These are phyloP conservation scores for Seira ritae DNA, from an alignment of 2,888 invertebrate species.

Conservation along the genomic window DNA sequence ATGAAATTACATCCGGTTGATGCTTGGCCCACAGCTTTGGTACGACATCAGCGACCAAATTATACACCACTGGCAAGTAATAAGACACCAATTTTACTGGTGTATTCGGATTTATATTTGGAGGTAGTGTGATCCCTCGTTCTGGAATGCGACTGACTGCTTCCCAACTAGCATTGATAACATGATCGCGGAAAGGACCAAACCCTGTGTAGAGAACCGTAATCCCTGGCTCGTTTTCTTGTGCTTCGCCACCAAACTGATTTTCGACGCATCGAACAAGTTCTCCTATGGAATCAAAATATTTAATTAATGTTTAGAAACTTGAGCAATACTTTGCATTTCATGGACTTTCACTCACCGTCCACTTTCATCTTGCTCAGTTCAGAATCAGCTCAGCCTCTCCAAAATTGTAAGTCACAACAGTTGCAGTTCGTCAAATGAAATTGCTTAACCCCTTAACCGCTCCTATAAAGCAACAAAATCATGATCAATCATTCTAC, in stretches of 20 bases:
- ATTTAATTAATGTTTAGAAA: background rate
- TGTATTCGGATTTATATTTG: conserved; percentile 66
- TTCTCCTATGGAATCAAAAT: conserved; percentile 30
- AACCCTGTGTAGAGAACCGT: conserved; percentile 79
- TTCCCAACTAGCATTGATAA: conserved; percentile 89
- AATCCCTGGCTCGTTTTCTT: conserved; percentile 52
- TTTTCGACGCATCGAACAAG: conserved; percentile 49
- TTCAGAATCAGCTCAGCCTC: background rate
- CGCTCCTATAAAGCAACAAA: no score
- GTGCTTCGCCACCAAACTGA: conserved; percentile 47
- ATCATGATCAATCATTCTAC: no score
- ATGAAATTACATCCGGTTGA: conserved; percentile 80
- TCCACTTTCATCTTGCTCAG: conserved; percentile 56
- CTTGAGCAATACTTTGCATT: no score
- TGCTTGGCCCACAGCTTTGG: conserved; percentile 83
- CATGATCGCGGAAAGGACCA: conserved; percentile 85
- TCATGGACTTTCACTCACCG: conserved; percentile 35
- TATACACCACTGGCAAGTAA: conserved; percentile 85
- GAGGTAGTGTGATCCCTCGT: conserved; percentile 66
- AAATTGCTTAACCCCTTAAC: background rate
- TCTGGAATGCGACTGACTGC: conserved; percentile 81
- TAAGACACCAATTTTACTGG: conserved; percentile 78
- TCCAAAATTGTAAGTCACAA: background rate
- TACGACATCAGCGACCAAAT: conserved; percentile 81
- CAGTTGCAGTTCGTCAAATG: background rate